Evolutionary conservation across 92 coral and sea anemone genomes (phyloP), one percentile per base, ranked within the genome.

Genomic region (Porites evermanni): DNA sequence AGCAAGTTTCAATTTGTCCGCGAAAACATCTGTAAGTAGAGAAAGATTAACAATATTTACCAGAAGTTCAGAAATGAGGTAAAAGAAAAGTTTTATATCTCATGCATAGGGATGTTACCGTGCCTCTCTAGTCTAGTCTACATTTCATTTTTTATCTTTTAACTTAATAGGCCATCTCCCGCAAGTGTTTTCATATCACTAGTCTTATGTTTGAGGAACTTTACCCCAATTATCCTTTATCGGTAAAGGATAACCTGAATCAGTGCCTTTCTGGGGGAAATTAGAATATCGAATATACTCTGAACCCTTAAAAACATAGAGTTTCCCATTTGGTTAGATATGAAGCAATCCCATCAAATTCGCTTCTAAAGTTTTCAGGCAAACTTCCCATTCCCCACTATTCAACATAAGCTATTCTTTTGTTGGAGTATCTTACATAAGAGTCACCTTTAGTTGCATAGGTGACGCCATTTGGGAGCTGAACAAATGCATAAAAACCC

Each of bases 1-100:
- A 72, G 80, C 81, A 14, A 83, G 51, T 84, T 82, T 88, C 17
- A 88, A 72, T 53, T 88, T 82, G 26, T 82, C 87, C 6, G 88
- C 88, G 76, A 88, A 88, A 53, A 81, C 54, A 17, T 84, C 84
- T 7, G 70, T 54, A 88, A 26, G 32, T 26, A 26, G 64, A 8
- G 83, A 88, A 56, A 88, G 64, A 67, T 82, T 74, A 58, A 74
- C 67, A 5, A 88, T 64, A 16, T 81, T 20, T 17, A 65, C n/a
- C 38, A 80, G 19, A 72, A 82, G 91, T 16, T 67, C 83, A 11
- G 87, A 60, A 60, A 88, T 81, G n/a, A 64, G 8, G 54, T 65
- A 16, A 17, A 88, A 66, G 16, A 84, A 88, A 23, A 72, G 10
- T 44, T 80, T 87, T 6, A 21, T 26, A 87, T 87, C 20, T 80